Evolutionary conservation across 1,140 invertebrate genomes (phyloP).

Genomic region (Ips nitidus): DNA sequence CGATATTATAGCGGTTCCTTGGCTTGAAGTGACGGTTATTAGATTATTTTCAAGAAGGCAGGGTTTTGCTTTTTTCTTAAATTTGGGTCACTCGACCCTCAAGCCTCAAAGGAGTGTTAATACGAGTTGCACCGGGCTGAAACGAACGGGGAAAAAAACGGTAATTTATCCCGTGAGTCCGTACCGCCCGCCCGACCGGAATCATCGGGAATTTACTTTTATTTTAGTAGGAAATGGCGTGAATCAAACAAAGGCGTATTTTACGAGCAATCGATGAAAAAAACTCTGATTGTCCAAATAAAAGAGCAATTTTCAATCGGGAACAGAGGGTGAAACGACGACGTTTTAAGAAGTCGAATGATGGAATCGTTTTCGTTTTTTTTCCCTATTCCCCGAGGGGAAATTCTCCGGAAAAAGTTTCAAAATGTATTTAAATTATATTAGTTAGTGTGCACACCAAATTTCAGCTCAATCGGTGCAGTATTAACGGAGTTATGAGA

Average conservation of each 20-base stretch:
- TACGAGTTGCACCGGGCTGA: too few species aligned
- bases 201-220: conserved; percentile 5
- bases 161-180: not conserved
- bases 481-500: too few species aligned
- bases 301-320: conserved; percentile 15
- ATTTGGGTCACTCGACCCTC: too few species aligned
- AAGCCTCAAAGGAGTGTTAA: too few species aligned
- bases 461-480: too few species aligned
- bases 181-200: not conserved
- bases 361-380: conserved; percentile 5
- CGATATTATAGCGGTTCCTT: conserved; percentile 9
- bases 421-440: too few species aligned
- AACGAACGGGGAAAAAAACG: too few species aligned
- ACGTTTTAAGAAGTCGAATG: not conserved
- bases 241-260: conserved; percentile 14
- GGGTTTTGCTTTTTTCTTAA: not conserved
- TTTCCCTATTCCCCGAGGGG: not conserved
- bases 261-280: conserved; percentile 7
- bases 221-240: conserved; percentile 3
- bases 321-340: not conserved
- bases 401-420: not conserved
- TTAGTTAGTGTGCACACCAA: too few species aligned
- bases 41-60: not conserved
- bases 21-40: conserved; percentile 2
- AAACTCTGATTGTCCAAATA: conserved; percentile 9